These are phyloP conservation scores for Girardinus metallicus DNA, from an alignment of 2,797 vertebrate genomes.

Conservation along the genomic window DNA sequence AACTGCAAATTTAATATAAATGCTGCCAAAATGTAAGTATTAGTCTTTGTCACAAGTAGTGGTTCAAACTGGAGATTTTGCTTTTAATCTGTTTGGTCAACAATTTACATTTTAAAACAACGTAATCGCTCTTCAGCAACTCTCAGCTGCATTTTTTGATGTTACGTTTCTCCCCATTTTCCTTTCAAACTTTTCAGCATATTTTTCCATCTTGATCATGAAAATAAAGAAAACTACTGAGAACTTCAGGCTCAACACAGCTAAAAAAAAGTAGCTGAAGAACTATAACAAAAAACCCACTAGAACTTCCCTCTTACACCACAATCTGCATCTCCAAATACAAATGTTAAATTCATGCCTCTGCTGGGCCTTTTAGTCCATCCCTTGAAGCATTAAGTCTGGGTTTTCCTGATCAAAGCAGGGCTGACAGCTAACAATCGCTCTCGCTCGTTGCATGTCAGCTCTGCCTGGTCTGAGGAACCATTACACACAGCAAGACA, in stretches of 20 bases:
- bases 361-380: constrained; percentile 7
- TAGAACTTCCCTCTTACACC: not conserved
- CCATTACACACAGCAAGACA: constrained; percentile 56
- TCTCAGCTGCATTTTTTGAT: not conserved
- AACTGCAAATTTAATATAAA: not conserved
- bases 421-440: constrained; percentile 58
- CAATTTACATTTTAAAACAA: not conserved
- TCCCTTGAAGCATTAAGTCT: constrained; percentile 33
- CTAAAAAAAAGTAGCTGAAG: not conserved
- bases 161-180: not conserved
- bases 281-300: not conserved
- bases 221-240: not conserved
- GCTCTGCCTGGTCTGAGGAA: constrained; percentile 50
- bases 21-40: not conserved
- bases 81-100: not conserved
- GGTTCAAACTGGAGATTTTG: not conserved
- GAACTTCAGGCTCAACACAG: not conserved
- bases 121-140: not conserved
- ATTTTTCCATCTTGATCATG: not conserved
- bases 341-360: not conserved
- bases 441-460: constrained; percentile 42
- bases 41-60: not conserved
- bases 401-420: constrained; percentile 50
- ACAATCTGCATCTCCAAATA: constrained; percentile 14
- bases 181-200: not conserved